Base-by-base conservation (phyloP, 2,797 vertebrate genomes). In the Harpagifer antarcticus region DNA sequence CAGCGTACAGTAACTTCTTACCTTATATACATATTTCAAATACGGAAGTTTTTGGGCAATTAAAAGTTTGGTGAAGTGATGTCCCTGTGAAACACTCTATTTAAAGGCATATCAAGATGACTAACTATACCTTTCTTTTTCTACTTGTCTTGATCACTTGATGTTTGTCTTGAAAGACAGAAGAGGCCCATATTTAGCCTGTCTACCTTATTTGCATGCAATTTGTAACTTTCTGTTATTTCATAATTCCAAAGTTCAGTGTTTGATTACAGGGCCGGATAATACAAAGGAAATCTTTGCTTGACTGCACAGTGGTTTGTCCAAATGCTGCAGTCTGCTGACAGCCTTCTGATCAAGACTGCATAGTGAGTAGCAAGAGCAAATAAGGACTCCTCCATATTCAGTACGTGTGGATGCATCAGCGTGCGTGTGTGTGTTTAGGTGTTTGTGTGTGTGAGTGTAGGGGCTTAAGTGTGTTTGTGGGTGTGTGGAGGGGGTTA, bases 331-430 rank as follows among this genome's bases (percentile, higher is more conserved):
- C 55, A 65, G 78, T 61, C 81, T 84, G 70, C 79, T 85, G 81
- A 86, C 84, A 84, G 64, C 65, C 72, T 70, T 82, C 68, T 89
- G 87, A 86, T 92, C 82, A 83, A 87, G 74, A 88, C 81, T 84
- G 83, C 88, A 90, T 86, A 81, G 84, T 80, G 81, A 83, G 81
- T 84, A 81, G 81, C 54, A n/a, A 90, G 88, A 85, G 85, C 81
- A 90, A 92, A 93, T 87, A 86, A 91, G 85, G 83, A 66, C 88
- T 86, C 68, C 87, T 92, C 84, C 88, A 93, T 93, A 94, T 95
- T 94, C 90, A 91, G 84, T 88, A 19, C 79, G 74, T 87, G 89
- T 88, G 81, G 61, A 61, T 73, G 79, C 63, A 68, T 84, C 74
- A 76, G 79, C 43, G 65, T 67, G 72, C 3, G 8, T 78, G 88